These are phyloP conservation scores for Platyrinchus mystaceus DNA, from an alignment of 2,797 vertebrate species.

Conservation along the genomic window DNA sequence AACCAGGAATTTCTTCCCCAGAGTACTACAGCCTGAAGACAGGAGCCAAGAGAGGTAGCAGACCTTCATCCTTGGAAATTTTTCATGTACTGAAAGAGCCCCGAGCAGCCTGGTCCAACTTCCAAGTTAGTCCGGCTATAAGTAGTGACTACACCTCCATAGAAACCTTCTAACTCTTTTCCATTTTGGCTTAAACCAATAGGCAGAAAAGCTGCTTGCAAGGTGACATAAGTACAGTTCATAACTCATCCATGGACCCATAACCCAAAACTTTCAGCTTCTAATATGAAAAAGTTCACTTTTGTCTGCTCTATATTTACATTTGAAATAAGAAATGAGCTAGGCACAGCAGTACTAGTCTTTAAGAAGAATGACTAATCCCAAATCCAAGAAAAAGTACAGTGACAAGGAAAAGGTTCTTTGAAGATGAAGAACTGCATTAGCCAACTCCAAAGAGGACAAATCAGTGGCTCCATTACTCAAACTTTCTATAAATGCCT, in stretches of 20 bases:
- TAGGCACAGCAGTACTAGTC: not conserved
- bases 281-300: not conserved
- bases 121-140: not conserved
- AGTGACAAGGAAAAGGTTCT: not conserved
- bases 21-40: not conserved
- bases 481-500: not conserved
- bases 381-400: not conserved
- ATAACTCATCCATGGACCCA: not conserved
- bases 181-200: not conserved
- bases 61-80: not conserved
- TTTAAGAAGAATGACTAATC: not conserved
- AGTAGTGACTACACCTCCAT: not conserved
- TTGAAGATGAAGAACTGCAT: conserved; percentile 6
- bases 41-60: not conserved
- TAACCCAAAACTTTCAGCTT: not conserved
- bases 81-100: not conserved
- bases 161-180: not conserved
- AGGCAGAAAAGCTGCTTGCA: not conserved
- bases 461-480: not conserved
- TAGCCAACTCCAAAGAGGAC: not conserved
- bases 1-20: not conserved
- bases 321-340: not conserved
- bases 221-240: not conserved
- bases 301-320: not conserved
- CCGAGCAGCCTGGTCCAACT: not conserved